Evolutionary conservation across 2,888 invertebrate species (phyloP), one percentile per base, ranked within the genome.

Genomic region (Platycheirus rosarum): DNA sequence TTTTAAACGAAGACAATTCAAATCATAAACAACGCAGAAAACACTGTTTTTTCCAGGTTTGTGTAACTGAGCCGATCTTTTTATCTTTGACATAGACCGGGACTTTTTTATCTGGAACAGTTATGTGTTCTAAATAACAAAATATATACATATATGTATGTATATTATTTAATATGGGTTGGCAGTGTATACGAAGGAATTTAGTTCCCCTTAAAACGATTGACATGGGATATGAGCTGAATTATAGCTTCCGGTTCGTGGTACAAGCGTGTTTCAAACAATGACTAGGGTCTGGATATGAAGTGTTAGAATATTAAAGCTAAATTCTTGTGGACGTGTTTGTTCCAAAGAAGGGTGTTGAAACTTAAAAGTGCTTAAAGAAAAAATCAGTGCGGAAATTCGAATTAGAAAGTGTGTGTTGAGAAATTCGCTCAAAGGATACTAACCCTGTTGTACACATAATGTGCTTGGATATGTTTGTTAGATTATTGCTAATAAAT

Each of bases 391-490:
- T 23, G 35, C 53, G 48, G 8, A 8, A 6, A 26, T 26, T 26
- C 26, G 26, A n/a, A n/a, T n/a, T n/a, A n/a, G 23, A 2, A 23
- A 51, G 44, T 40, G 20, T 40, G 60, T 57, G 18, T 6, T 37
- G 6, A 75, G 40, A 32, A 74, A 13, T 13, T 37, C 1, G 8
- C 6, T 23, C 6, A 23, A 23, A 20, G 55, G 20, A 37, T 55
- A 18, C n/a, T n/a, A n/a, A n/a, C n/a, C n/a, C n/a, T n/a, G n/a
- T n/a, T n/a, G n/a, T n/a, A n/a, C n/a, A 14, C 16, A 35, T 32
- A 35, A 80, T 76, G 65, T 53, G 48, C 48, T 66, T 69, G 42
- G 70, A 55, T 66, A 82, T 82, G 80, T 48, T 82, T 53, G 66
- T 68, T 18, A 65, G 49, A 62, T 55, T 40, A 49, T 11, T 76